Evolutionary conservation across 2,888 invertebrate species (phyloP).

Genomic region (Raillietiella orientalis): DNA sequence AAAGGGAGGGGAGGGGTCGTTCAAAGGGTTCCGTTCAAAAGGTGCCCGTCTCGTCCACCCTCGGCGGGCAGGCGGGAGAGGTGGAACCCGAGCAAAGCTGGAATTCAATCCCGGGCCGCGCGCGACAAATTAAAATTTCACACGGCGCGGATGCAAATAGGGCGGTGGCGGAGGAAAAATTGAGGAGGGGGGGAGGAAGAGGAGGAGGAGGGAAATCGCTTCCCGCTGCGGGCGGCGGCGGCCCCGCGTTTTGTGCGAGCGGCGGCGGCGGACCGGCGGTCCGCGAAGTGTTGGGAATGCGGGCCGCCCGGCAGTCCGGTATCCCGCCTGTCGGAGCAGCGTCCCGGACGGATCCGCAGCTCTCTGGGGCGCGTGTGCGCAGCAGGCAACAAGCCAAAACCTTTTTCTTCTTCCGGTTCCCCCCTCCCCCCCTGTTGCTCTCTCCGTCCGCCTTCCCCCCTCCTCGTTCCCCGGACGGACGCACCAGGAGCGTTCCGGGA

Average conservation of each 20-base stretch:
- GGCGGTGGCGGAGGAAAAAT: constrained; percentile 5
- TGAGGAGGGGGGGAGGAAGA: constrained; percentile 3
- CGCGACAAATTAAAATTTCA: too few species aligned
- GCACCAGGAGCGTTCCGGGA: too few species aligned
- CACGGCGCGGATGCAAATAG: not conserved
- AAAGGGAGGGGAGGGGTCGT: constrained; percentile 4
- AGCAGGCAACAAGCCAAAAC: constrained; percentile 1
- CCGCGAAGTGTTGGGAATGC: constrained; percentile 6
- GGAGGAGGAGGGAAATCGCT: constrained; percentile 5
- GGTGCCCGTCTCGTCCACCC: constrained; percentile 1
- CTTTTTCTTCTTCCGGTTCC: constrained; percentile 1
- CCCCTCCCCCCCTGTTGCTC: constrained; percentile 3
- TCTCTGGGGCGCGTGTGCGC: constrained; percentile 2
- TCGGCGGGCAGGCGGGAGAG: constrained; percentile 2
- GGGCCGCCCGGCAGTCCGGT: constrained; percentile 5
- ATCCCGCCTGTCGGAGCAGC: constrained; percentile 3
- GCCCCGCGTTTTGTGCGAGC: constrained; percentile 4
- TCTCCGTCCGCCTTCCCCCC: constrained; percentile 3
- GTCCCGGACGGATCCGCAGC: constrained; percentile 2
- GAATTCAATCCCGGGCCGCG: too few species aligned
- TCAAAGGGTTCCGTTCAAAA: constrained; percentile 1
- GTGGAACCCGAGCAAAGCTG: too few species aligned
- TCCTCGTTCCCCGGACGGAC: not conserved
- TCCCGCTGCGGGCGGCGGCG: constrained; percentile 7
- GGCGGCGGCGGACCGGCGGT: constrained; percentile 6